Conservation (phyloP, 2,113 vertebrate species). For the Coracopsis vasa region DNA sequence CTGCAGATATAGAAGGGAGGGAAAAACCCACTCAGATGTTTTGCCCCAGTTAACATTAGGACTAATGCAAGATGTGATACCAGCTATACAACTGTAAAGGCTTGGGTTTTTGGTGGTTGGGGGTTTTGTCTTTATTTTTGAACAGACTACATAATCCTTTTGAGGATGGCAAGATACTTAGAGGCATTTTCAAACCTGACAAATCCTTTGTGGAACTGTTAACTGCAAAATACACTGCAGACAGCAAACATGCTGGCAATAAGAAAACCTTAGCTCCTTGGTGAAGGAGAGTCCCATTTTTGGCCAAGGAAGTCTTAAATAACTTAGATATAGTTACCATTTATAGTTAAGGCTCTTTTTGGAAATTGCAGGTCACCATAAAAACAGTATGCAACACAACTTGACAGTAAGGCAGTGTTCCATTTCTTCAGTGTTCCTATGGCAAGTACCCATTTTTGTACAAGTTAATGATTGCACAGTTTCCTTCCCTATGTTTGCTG, state of each 20-base stretch:
- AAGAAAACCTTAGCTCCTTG: conserved; percentile 60
- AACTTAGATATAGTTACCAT: conserved; percentile 74
- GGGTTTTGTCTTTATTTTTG: not conserved
- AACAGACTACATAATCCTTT: not conserved
- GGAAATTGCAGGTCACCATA: conserved; percentile 72
- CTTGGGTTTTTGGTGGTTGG: not conserved
- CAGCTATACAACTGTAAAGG: not conserved
- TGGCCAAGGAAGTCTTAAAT: conserved; percentile 71
- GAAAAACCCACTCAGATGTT: not conserved
- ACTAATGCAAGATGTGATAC: not conserved
- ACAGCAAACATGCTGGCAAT: conserved; percentile 64
- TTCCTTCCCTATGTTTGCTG: conserved; percentile 70
- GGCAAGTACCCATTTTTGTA: conserved; percentile 67
- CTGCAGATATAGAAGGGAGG: not conserved
- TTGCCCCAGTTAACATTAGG: not conserved
- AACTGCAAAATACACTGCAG: conserved; percentile 46
- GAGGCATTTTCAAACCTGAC: conserved; percentile 48
- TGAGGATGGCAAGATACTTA: not conserved
- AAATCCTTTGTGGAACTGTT: conserved; percentile 42
- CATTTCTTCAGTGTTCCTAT: conserved; percentile 72
- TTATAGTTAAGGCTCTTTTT: conserved; percentile 81
- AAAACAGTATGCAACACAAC: conserved; percentile 70
- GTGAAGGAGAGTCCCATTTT: conserved; percentile 57
- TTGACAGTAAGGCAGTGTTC: conserved; percentile 78
- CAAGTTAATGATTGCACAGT: conserved; percentile 59